Evolutionary conservation across 1,140 invertebrate species (phyloP).

Genomic region (Drosophila kurseongensis): DNA sequence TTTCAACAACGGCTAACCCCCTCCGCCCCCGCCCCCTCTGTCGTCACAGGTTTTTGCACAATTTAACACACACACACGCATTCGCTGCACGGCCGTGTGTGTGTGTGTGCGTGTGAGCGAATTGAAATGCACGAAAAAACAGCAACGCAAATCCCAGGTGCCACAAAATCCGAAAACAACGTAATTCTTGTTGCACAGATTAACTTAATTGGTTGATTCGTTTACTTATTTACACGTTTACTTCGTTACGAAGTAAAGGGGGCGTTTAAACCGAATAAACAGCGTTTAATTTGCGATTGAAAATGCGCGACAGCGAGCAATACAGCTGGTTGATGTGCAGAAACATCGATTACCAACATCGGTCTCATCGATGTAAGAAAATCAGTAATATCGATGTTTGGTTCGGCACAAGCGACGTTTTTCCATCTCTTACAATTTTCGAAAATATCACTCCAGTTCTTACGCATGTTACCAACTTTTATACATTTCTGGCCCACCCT

Average conservation of each 20-base stretch:
- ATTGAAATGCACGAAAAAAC: constrained; percentile 37
- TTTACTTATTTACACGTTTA: not conserved
- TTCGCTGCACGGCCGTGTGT: constrained; percentile 24
- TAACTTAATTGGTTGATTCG: not conserved
- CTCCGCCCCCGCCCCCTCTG: constrained; percentile 16
- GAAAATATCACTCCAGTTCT: too few species aligned
- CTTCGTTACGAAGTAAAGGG: not conserved
- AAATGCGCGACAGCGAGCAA: constrained; percentile 2
- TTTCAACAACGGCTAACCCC: constrained; percentile 45
- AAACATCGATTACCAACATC: too few species aligned
- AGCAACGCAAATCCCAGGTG: constrained; percentile 15
- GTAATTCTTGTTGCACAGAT: not conserved
- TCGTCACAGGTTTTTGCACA: constrained; percentile 80
- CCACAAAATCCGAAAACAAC: not conserved
- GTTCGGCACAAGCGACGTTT: too few species aligned
- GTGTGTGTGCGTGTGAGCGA: constrained; percentile 27
- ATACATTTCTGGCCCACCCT: too few species aligned
- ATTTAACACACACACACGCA: constrained; percentile 52
- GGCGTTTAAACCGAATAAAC: not conserved
- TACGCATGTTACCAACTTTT: too few species aligned
- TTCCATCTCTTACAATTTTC: too few species aligned
- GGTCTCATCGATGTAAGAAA: too few species aligned
- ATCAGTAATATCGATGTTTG: too few species aligned
- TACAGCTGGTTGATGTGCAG: too few species aligned
- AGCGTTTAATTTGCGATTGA: constrained; percentile 12